A percentile compares a stretch with the other conserved stretches of the same genome.
Conservation (phyloP, 2,113 vertebrate genomes). For the Pterocles orientalis region DNA sequence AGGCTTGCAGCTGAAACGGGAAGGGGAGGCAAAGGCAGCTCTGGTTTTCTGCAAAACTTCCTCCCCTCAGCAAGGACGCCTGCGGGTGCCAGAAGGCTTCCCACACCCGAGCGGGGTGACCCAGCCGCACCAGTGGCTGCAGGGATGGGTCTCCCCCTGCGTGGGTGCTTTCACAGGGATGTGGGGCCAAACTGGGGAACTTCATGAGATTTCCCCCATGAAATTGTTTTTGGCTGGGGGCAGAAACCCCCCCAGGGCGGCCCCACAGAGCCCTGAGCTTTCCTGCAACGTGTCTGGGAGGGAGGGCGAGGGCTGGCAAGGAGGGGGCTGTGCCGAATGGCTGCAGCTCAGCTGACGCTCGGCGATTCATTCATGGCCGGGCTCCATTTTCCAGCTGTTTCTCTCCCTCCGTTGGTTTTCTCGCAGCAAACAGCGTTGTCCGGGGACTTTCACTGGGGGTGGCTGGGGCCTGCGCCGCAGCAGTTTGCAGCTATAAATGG, state of each 20-base stretch:
- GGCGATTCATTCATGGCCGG: background rate
- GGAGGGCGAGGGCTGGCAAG: background rate
- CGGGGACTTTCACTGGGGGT: background rate
- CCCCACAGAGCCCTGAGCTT: background rate
- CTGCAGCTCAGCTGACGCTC: slow-evolving; percentile 25
- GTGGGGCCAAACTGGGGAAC: background rate
- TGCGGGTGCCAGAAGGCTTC: accelerated
- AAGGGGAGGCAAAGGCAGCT: background rate
- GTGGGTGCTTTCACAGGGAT: background rate
- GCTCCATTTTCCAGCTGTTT: slow-evolving; percentile 39
- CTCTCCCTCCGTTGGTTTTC: background rate
- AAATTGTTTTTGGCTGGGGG: background rate
- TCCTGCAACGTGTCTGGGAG: slow-evolving; percentile 44
- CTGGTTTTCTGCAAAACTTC: background rate
- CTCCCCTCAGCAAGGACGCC: background rate
- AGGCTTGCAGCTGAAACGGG: background rate
- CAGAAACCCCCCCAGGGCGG: background rate
- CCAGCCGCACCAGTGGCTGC: accelerated
- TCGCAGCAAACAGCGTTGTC: background rate
- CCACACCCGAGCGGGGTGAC: background rate
- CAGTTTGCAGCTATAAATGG: slow-evolving; percentile 14
- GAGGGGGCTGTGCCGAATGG: background rate
- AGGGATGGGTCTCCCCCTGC: background rate
- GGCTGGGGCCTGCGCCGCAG: accelerated
- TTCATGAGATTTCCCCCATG: background rate